A percentile compares a stretch with the other conserved stretches of the same genome.
These are phyloP conservation scores for Noctua comes DNA, from an alignment of 2,888 invertebrate genomes.

Conservation along the genomic window DNA sequence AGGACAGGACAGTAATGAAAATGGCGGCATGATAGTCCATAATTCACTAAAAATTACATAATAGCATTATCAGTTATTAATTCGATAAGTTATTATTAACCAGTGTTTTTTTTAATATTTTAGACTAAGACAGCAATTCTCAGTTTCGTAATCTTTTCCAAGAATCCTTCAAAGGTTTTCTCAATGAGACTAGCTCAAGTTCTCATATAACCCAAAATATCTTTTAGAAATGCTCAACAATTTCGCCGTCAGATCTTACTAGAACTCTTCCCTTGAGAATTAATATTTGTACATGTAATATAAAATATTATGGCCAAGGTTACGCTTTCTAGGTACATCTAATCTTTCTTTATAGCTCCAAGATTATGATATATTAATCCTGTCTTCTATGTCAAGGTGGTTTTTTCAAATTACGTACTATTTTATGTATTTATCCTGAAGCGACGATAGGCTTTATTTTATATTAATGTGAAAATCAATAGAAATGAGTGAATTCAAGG, in stretches of 20 bases:
- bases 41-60: not conserved
- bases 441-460: not conserved
- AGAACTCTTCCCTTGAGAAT: not conserved
- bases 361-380: not conserved
- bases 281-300: conserved; percentile 8
- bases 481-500: not conserved
- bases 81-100: not conserved
- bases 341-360: not conserved
- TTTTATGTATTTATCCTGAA: not conserved
- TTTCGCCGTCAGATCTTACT: not conserved
- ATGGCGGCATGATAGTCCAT: not conserved
- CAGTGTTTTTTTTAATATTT: not conserved
- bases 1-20: not conserved
- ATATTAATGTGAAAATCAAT: not conserved
- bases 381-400: too few relatives aligned
- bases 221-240: not conserved
- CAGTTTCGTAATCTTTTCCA: not conserved
- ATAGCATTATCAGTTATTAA: not conserved
- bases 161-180: not conserved
- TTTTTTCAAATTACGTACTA: conserved; percentile 9
- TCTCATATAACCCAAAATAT: not conserved
- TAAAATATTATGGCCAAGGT: conserved; percentile 13
- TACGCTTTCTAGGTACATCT: not conserved
- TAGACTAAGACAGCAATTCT: not conserved
- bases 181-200: conserved; percentile 4